phyloP scores from a whole-genome alignment of 2,113 vertebrate genomes.

The Sialia sialis region DNA sequence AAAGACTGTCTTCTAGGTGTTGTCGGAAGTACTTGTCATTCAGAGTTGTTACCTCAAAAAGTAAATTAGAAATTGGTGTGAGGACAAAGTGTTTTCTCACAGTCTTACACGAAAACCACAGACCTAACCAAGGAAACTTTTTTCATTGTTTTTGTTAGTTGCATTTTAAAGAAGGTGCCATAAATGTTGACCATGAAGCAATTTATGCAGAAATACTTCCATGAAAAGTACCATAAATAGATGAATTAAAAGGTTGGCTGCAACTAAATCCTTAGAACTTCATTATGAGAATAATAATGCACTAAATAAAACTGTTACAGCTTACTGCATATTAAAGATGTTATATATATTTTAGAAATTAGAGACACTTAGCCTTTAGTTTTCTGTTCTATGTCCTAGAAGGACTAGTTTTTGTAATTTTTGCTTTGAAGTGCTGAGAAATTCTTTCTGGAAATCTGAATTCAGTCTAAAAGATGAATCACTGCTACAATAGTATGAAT shows the following conservation, averaged over 20 bases:
- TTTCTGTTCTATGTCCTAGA: neutral
- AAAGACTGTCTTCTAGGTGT: conserved; percentile 75
- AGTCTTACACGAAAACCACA: neutral
- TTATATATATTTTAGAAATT: neutral
- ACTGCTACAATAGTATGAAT: neutral
- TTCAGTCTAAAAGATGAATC: neutral
- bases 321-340: neutral
- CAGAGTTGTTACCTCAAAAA: conserved; percentile 72
- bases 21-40: conserved; percentile 79
- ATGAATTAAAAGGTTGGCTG: neutral
- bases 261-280: neutral
- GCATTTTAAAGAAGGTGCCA: neutral
- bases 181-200: neutral
- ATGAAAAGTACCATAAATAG: neutral
- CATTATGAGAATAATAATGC: neutral
- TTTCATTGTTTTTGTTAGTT: neutral
- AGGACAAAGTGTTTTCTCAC: neutral
- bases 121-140: neutral
- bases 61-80: neutral
- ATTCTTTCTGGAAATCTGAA: neutral
- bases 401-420: neutral
- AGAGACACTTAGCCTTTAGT: neutral
- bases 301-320: neutral
- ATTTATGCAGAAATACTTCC: neutral
- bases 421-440: neutral